Percentiles rank a stretch among this genome's conserved stretches.
phyloP scores from a whole-genome alignment of 2,888 invertebrate genomes.

The Escarpia spicata region DNA sequence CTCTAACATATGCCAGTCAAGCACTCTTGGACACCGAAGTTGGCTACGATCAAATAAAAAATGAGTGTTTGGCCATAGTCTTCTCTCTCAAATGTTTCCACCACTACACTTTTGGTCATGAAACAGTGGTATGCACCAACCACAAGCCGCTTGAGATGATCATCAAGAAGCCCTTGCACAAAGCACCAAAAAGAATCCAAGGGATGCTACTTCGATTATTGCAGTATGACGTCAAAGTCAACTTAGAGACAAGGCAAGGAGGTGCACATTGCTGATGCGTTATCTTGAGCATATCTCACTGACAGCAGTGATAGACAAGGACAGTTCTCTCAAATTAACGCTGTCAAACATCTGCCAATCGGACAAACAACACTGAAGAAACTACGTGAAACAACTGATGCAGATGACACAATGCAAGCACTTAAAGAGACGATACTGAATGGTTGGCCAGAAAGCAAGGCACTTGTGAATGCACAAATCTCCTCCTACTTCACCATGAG shows the following conservation, averaged over 20 bases:
- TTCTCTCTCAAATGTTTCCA: slow-evolving; percentile 60
- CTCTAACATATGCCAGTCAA: slow-evolving; percentile 60
- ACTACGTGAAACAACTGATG: not conserved
- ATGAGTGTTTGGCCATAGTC: slow-evolving; percentile 59
- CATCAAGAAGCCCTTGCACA: slow-evolving; percentile 51
- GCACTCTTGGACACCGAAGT: slow-evolving; percentile 57
- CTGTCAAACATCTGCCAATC: not conserved
- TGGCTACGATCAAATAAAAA: slow-evolving; percentile 50
- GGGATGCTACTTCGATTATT: slow-evolving; percentile 50
- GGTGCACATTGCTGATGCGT: slow-evolving; percentile 28
- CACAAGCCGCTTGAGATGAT: slow-evolving; percentile 60
- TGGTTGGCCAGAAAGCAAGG: too few relatives aligned
- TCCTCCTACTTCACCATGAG: not conserved
- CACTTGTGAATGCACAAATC: not conserved
- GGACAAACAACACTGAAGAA: not conserved
- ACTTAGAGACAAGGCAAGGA: slow-evolving; percentile 44
- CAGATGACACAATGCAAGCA: not conserved
- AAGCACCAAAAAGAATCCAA: slow-evolving; percentile 46
- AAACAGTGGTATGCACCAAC: slow-evolving; percentile 45
- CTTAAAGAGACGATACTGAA: not conserved
- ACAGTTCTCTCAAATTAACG: not conserved
- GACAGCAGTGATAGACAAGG: not conserved
- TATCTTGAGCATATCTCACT: slow-evolving; percentile 21
- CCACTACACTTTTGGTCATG: slow-evolving; percentile 56
- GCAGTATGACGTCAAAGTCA: slow-evolving; percentile 54